phyloP scores from a whole-genome alignment of 2,113 vertebrate species.

The Sapayoa aenigma region DNA sequence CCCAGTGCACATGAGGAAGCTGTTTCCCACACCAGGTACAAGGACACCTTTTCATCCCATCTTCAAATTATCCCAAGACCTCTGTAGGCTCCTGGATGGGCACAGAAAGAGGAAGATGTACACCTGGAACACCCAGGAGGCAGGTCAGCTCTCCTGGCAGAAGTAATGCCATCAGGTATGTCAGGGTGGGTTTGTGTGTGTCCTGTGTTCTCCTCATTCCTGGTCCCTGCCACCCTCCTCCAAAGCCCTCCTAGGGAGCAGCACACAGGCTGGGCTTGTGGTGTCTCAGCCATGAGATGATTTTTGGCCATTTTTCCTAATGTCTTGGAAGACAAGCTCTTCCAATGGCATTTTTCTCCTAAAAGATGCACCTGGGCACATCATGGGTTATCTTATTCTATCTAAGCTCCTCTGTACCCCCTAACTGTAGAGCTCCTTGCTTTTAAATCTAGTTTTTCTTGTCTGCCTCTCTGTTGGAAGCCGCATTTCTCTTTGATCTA shows the following conservation, averaged over 20 bases:
- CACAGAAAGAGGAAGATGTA: conserved; percentile 20
- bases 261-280: not conserved
- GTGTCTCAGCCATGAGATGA: not conserved
- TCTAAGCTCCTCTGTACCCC: not conserved
- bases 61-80: conserved; percentile 40
- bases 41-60: conserved; percentile 20
- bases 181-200: not conserved
- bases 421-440: not conserved
- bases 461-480: not conserved
- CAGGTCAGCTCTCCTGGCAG: not conserved
- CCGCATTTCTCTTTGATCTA: not conserved
- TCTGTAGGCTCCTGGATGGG: conserved; percentile 43
- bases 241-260: not conserved
- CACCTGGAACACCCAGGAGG: not conserved
- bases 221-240: not conserved
- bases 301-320: not conserved
- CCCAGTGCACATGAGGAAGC: not conserved
- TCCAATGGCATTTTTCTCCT: not conserved
- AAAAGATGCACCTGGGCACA: not conserved
- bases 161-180: not conserved
- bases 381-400: rapidly evolving
- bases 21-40: conserved; percentile 41
- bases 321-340: rapidly evolving
- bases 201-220: not conserved
- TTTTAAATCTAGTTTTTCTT: not conserved